phyloP scores from a whole-genome alignment of 2,797 vertebrate species.

The Carapus acus region DNA sequence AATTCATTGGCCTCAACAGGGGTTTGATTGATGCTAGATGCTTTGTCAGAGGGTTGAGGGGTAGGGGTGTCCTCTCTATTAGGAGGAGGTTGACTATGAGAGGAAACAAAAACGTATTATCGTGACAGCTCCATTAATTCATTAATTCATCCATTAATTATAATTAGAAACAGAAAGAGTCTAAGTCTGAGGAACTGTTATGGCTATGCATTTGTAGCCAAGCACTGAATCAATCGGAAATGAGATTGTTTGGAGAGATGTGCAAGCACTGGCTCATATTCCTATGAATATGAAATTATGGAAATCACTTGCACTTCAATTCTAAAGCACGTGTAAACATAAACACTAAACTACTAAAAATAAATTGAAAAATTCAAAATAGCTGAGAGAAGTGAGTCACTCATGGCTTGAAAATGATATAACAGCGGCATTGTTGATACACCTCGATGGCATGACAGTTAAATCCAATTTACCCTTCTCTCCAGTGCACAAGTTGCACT shows the following conservation, averaged over 20 bases:
- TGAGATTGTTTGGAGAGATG: background rate
- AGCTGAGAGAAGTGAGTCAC: slow-evolving; percentile 34
- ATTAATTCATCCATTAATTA: too few species aligned
- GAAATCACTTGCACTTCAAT: slow-evolving; percentile 17
- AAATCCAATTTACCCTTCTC: too few species aligned
- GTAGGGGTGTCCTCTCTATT: slow-evolving; percentile 88
- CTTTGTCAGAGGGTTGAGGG: slow-evolving; percentile 87
- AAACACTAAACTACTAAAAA: slow-evolving; percentile 44
- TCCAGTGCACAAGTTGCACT: too few species aligned
- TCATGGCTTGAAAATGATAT: slow-evolving; percentile 9
- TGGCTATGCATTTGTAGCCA: too few species aligned
- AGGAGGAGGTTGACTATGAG: slow-evolving; percentile 78
- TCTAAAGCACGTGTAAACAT: slow-evolving; percentile 32
- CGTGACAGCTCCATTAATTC: too few species aligned
- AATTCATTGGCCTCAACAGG: slow-evolving; percentile 95
- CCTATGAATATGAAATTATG: slow-evolving; percentile 27
- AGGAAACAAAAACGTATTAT: background rate
- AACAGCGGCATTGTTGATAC: slow-evolving; percentile 5
- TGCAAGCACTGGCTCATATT: slow-evolving; percentile 24
- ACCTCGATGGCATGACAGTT: slow-evolving; percentile 21
- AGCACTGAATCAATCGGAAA: too few species aligned
- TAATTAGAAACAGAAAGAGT: too few species aligned
- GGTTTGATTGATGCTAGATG: slow-evolving; percentile 92
- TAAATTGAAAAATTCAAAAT: slow-evolving; percentile 43
- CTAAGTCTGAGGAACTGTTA: too few species aligned